Evolutionary conservation across 2,113 vertebrate species (phyloP).

Genomic region (Catharus fuscescens): DNA sequence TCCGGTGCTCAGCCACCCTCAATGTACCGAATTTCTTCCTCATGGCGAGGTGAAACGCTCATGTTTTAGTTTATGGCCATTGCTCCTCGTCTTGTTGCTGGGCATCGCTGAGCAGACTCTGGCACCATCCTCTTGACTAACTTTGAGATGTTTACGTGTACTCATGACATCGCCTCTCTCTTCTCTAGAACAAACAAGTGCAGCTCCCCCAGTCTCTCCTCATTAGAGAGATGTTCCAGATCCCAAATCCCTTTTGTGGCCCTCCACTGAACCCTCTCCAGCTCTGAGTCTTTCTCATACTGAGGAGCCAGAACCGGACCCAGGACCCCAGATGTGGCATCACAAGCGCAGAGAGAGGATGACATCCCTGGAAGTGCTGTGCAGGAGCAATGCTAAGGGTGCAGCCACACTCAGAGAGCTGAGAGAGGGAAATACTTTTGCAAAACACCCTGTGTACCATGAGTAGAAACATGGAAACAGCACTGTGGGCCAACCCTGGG

Average conservation of each 20-base stretch:
- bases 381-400: background rate
- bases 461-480: rapidly evolving
- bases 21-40: background rate
- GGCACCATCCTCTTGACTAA: too few relatives aligned
- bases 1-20: background rate
- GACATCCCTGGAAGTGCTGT: rapidly evolving
- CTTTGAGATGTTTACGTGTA: background rate
- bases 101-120: background rate
- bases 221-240: background rate
- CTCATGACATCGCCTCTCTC: background rate
- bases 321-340: background rate
- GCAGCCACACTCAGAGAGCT: rapidly evolving
- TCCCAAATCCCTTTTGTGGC: too few relatives aligned
- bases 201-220: rapidly evolving
- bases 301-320: background rate
- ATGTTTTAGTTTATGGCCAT: background rate
- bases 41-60: background rate
- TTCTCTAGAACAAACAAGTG: background rate
- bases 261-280: background rate
- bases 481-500: rapidly evolving
- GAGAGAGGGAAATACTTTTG: rapidly evolving
- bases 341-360: background rate
- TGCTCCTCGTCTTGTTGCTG: background rate
- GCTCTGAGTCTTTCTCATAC: too few relatives aligned
- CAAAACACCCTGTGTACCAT: rapidly evolving